Percentiles rank a stretch among this genome's conserved stretches.
These are phyloP conservation scores for Phyllopteryx taeniolatus DNA, from an alignment of 2,113 vertebrate genomes.

Conservation along the genomic window DNA sequence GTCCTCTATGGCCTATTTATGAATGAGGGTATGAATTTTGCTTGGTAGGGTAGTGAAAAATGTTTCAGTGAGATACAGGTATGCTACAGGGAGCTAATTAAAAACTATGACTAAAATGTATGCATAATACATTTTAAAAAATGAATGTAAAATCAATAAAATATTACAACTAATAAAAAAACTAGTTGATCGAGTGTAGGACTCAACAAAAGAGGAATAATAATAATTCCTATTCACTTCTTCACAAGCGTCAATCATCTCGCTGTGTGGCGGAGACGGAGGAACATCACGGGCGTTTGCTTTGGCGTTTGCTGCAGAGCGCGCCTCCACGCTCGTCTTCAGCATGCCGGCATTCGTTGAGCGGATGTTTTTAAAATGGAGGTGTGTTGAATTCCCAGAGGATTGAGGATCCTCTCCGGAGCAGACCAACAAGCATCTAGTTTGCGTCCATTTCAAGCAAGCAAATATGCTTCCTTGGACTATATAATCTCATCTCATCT, in stretches of 20 bases:
- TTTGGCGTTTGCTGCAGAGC: slow-evolving; percentile 21
- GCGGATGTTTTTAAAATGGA: slow-evolving; percentile 45
- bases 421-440: background rate
- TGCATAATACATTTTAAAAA: background rate
- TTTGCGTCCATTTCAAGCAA: background rate
- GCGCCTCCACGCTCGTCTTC: slow-evolving; percentile 48
- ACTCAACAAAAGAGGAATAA: background rate
- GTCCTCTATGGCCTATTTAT: background rate
- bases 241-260: slow-evolving; percentile 59
- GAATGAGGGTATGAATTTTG: too few species aligned
- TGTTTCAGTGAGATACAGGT: background rate
- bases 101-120: background rate
- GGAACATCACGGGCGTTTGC: slow-evolving; percentile 21
- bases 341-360: slow-evolving; percentile 47
- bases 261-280: slow-evolving; percentile 33
- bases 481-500: background rate
- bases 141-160: background rate
- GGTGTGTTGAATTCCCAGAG: slow-evolving; percentile 59
- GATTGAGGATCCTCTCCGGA: slow-evolving; percentile 22
- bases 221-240: slow-evolving; percentile 10
- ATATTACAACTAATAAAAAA: background rate
- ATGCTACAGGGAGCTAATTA: background rate
- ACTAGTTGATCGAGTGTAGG: background rate
- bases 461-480: background rate
- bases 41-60: background rate